Base-by-base conservation (phyloP, 2,797 vertebrate genomes). In the Silurus lanzhouensis region DNA sequence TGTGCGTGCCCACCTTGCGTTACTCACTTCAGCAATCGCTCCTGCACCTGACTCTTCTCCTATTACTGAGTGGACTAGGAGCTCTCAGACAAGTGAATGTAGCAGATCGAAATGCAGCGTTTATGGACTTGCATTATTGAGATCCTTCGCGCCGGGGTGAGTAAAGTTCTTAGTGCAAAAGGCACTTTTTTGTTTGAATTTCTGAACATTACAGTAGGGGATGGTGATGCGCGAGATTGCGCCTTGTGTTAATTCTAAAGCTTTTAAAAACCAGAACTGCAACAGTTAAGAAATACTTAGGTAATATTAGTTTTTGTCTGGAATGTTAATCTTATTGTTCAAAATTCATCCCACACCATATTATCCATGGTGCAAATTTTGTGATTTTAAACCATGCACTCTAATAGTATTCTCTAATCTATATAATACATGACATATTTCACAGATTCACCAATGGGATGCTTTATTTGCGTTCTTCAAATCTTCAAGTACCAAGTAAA, bases 1-100 rank as follows among this genome's bases (percentile, higher is more conserved):
- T 48, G 48, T 7, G 78, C 17, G 60, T 27, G 15, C 17, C 46
- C 85, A 82, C 84, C 68, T 87, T 77, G 31, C 83, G 60, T 52
- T 85, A 17, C 84, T 44, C 83, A 81, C 79, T 82, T 81, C 84
- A 15, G 20, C 25, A n/a, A 25, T 78, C 58, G n/a, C 86, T 83
- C 78, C 75, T 88, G 66, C 80, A 89, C 60, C 82, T 58, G 60
- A 58, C 64, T 83, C 78, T 8, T 66, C 44, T 66, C 61, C 61
- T 61, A 55, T 66, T 6, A 52, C 14, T 66, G 1, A 12, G 52
- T 67, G 78, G n/a, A 81, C n/a, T 81, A 48, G 14, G n/a, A 66
- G 14, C n/a, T 66, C 66, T n/a, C 17, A 25, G 2, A 19, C 61
- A 80, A 25, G 38, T 48, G 44, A 81, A 81, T 20, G 9, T 22